These are phyloP conservation scores for Menura novaehollandiae DNA, from an alignment of 2,113 vertebrate genomes.

Conservation along the genomic window DNA sequence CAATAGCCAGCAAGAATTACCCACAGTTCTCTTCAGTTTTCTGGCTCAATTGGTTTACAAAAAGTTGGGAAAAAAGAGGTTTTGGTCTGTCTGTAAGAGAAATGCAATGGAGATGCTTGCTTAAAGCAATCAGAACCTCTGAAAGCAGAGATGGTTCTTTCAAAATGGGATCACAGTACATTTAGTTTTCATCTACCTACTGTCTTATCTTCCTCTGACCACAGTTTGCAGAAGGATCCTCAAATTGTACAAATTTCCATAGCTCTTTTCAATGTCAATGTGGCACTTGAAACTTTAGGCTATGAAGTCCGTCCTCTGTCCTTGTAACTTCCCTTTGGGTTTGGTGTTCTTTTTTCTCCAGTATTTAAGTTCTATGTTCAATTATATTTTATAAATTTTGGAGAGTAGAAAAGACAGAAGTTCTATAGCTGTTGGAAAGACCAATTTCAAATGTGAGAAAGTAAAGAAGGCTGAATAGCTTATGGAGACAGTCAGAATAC, in stretches of 20 bases:
- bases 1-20: not conserved
- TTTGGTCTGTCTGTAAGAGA: not conserved
- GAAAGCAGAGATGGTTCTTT: not conserved
- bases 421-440: not conserved
- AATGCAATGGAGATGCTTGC: not conserved
- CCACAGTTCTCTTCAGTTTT: not conserved
- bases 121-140: not conserved
- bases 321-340: not conserved
- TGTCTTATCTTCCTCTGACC: not conserved
- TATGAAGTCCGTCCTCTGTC: not conserved
- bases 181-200: not conserved
- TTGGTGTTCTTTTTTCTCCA: not conserved
- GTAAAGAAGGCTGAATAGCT: not conserved
- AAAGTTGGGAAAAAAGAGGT: accelerated
- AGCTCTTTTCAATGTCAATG: not conserved
- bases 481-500: not conserved
- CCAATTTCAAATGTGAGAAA: not conserved
- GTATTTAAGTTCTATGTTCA: not conserved
- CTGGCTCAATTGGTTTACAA: not conserved
- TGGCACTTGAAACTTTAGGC: not conserved
- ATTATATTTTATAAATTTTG: not conserved
- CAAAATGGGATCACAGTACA: not conserved
- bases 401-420: not conserved
- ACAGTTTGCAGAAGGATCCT: not conserved
- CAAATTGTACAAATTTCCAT: not conserved